Evolutionary conservation across 2,888 invertebrate genomes (phyloP).

Genomic region (Andrena hattorfiana): DNA sequence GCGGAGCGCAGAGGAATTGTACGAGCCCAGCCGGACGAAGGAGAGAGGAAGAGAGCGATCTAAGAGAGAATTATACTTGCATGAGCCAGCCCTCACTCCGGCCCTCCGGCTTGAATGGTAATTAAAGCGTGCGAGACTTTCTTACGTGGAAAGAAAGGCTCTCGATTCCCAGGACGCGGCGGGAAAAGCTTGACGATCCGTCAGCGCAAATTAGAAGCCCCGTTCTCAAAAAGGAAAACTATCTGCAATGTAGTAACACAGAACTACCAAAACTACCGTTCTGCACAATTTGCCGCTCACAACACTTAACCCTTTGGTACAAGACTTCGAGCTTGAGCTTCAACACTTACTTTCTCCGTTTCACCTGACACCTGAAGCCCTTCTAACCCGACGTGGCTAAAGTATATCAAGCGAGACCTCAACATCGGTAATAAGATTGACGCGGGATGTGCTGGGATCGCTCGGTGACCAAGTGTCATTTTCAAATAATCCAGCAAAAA

Average conservation of each 20-base stretch:
- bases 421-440: too few species aligned
- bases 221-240: background rate
- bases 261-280: background rate
- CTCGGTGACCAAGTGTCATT: too few species aligned
- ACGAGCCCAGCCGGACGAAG: background rate
- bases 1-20: slow-evolving; percentile 33
- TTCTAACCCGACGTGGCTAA: too few species aligned
- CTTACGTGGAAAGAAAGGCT: slow-evolving; percentile 63
- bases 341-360: too few species aligned
- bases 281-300: background rate
- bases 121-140: slow-evolving; percentile 78
- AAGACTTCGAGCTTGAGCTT: too few species aligned
- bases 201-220: slow-evolving; percentile 34
- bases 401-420: too few species aligned
- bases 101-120: slow-evolving; percentile 77
- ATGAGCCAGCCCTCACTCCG: slow-evolving; percentile 73
- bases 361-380: too few species aligned
- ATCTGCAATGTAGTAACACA: background rate
- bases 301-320: too few species aligned
- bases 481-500: too few species aligned
- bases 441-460: too few species aligned
- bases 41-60: slow-evolving; percentile 48
- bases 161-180: slow-evolving; percentile 69
- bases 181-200: slow-evolving; percentile 44
- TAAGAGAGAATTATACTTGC: slow-evolving; percentile 77